Evolutionary conservation across 2,888 invertebrate species (phyloP).

Genomic region (Pemphredon lugubris): DNA sequence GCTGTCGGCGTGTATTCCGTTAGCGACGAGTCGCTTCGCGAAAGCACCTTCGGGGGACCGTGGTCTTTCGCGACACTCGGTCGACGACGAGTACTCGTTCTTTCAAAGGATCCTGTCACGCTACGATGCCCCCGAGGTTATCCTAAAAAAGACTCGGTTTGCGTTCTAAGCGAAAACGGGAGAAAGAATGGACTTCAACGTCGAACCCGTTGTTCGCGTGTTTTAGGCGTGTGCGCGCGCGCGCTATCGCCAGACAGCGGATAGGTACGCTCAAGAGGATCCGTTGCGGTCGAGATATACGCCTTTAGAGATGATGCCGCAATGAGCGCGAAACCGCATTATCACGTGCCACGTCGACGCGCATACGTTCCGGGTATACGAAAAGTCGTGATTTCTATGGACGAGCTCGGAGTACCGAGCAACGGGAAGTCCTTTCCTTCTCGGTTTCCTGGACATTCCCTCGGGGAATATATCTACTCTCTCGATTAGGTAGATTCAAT

Average conservation of each 20-base stretch:
- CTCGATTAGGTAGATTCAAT: too few species aligned
- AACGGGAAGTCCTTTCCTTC: conserved; percentile 3
- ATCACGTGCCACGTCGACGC: conserved; percentile 45
- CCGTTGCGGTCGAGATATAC: conserved; percentile 27
- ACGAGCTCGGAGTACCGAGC: background rate
- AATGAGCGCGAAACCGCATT: conserved; percentile 45
- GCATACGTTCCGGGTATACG: conserved; percentile 27
- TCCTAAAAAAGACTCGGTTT: too few species aligned
- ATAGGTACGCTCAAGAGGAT: conserved; percentile 26
- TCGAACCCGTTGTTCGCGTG: conserved; percentile 35
- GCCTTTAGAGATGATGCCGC: conserved; percentile 10
- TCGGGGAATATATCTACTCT: too few species aligned
- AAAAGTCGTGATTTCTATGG: conserved; percentile 18
- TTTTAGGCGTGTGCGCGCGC: conserved; percentile 28
- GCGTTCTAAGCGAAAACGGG: background rate
- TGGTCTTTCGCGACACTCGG: conserved; percentile 19
- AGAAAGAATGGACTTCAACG: background rate
- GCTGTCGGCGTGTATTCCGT: conserved; percentile 2
- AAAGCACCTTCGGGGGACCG: background rate
- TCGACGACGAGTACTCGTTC: conserved; percentile 10
- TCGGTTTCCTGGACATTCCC: too few species aligned
- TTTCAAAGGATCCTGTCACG: background rate
- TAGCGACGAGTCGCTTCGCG: background rate
- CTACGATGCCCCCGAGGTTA: background rate
- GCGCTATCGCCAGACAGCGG: background rate